These are phyloP conservation scores for Parascotia fuliginaria DNA, from an alignment of 2,888 invertebrate genomes.

Conservation along the genomic window DNA sequence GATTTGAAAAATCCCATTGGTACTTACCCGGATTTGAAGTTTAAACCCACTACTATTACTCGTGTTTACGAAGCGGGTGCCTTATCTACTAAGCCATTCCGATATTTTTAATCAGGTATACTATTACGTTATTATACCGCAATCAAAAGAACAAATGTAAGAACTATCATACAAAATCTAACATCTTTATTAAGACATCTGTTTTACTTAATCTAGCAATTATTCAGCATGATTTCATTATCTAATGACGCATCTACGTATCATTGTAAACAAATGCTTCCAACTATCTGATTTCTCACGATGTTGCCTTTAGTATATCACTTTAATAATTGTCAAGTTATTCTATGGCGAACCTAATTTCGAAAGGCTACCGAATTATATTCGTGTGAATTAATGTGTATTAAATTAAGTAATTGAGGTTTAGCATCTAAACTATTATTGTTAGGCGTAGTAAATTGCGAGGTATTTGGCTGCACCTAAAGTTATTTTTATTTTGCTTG, in stretches of 20 bases:
- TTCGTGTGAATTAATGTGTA: constrained; percentile 23
- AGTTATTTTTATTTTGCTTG: no score
- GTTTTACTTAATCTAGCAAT: constrained; percentile 8
- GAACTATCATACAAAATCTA: not conserved
- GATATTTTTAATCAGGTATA: no score
- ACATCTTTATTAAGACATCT: constrained; percentile 2
- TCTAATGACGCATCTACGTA: no score
- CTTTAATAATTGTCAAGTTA: constrained; percentile 29
- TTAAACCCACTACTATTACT: no score
- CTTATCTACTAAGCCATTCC: no score
- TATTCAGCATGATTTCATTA: constrained; percentile 33
- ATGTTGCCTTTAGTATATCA: constrained; percentile 21
- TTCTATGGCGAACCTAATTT: constrained; percentile 30
- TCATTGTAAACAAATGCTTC: constrained; percentile 17
- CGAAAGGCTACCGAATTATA: constrained; percentile 26
- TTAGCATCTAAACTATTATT: not conserved
- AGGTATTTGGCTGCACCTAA: no score
- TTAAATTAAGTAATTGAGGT: not conserved
- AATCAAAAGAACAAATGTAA: not conserved
- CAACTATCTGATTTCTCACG: constrained; percentile 37
- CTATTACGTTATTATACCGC: no score
- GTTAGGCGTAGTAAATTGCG: not conserved
- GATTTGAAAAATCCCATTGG: no score
- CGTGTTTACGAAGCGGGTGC: no score
- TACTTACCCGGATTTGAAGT: no score